Evolutionary conservation across 2,888 invertebrate genomes (phyloP).

Genomic region (Melipona beecheii): DNA sequence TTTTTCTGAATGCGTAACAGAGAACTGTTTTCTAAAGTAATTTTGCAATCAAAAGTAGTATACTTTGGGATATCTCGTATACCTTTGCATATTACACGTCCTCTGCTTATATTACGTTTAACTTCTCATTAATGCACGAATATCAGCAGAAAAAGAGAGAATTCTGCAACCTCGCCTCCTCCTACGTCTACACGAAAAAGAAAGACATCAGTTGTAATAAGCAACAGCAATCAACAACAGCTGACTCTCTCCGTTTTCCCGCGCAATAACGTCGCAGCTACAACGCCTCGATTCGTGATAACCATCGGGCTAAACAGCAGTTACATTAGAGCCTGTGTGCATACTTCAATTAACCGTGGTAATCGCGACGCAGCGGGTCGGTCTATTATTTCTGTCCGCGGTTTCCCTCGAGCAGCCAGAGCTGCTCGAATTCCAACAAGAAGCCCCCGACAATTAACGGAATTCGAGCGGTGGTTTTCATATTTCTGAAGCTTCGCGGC

Average conservation of each 20-base stretch:
- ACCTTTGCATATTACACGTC: not conserved
- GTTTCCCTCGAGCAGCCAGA: not conserved
- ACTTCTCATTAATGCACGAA: not conserved
- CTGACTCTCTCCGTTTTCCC: not conserved
- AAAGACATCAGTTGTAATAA: too few species aligned
- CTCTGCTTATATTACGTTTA: not conserved
- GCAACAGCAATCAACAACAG: too few species aligned
- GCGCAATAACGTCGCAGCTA: conserved; percentile 20
- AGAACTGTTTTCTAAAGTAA: not conserved
- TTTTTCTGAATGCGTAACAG: not conserved
- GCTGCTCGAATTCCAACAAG: not conserved
- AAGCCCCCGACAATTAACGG: conserved; percentile 5
- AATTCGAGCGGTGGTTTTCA: not conserved
- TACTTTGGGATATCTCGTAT: not conserved
- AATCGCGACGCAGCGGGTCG: not conserved
- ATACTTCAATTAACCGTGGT: conserved; percentile 16
- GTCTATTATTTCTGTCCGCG: conserved; percentile 17
- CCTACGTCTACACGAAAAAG: too few species aligned
- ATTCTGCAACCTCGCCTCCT: too few species aligned
- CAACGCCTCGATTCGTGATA: conserved; percentile 8
- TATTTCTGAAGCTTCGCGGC: not conserved
- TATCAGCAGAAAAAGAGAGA: too few species aligned
- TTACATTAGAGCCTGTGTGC: not conserved
- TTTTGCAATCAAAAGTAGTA: not conserved
- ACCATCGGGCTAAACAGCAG: conserved; percentile 10